Conservation (phyloP, 2,888 invertebrate species). For the Hemistola chrysoprasaria region DNA sequence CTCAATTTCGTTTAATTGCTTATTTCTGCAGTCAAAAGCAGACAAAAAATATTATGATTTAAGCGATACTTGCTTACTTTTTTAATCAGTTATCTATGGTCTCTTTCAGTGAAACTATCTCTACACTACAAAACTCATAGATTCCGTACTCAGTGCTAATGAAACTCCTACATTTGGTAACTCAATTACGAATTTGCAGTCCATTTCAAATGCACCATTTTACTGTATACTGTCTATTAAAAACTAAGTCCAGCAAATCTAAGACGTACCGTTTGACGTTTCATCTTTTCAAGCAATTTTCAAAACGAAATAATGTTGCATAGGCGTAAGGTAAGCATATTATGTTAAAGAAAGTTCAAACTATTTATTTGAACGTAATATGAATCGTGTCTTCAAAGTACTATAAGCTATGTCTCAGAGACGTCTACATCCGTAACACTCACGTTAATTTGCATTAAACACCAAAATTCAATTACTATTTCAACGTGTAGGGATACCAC, state of each 20-base stretch:
- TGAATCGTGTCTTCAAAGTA: conserved; percentile 12
- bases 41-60: no score
- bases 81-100: no score
- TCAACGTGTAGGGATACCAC: conserved; percentile 12
- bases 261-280: no score
- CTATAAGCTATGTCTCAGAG: conserved; percentile 13
- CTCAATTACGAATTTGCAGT: conserved; percentile 49
- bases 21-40: no score
- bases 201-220: background rate
- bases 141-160: conserved; percentile 41
- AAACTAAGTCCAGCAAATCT: no score
- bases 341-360: no score
- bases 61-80: no score
- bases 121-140: conserved; percentile 28
- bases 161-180: conserved; percentile 50
- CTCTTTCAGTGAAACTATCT: conserved; percentile 35
- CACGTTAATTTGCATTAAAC: conserved; percentile 52
- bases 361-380: background rate
- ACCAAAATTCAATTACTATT: conserved; percentile 50
- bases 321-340: no score
- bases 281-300: no score
- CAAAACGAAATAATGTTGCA: no score
- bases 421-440: conserved; percentile 26
- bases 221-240: no score
- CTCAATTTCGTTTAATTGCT: no score